These are phyloP conservation scores for Adelosebastes latens DNA, from an alignment of 2,797 vertebrate species.

Conservation along the genomic window DNA sequence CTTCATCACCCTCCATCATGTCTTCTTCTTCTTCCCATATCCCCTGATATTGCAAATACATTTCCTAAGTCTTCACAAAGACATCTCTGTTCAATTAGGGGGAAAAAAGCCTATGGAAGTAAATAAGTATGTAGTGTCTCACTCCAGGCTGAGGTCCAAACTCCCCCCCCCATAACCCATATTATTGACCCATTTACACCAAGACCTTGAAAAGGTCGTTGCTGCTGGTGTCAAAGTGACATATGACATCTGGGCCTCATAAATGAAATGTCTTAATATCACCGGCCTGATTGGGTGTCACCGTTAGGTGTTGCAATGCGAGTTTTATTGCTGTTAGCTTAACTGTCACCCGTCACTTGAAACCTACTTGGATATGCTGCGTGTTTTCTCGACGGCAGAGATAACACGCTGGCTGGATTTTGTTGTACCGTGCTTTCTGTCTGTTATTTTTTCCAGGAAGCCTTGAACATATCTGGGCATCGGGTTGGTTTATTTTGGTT, in stretches of 20 bases:
- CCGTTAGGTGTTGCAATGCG: constrained; percentile 32
- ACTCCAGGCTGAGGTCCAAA: neutral
- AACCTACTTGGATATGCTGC: constrained; percentile 21
- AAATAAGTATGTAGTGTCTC: neutral
- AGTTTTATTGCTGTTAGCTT: constrained; percentile 60
- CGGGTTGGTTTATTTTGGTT: constrained; percentile 66
- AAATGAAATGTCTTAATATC: constrained; percentile 48
- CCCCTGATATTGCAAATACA: neutral
- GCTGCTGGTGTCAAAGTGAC: constrained; percentile 31
- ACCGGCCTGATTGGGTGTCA: constrained; percentile 33
- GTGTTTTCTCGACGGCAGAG: constrained; percentile 22
- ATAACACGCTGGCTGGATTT: constrained; percentile 34
- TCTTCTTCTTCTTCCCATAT: neutral
- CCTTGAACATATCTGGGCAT: constrained; percentile 47
- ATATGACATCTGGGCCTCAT: constrained; percentile 29
- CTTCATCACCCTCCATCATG: neutral
- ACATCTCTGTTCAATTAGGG: neutral
- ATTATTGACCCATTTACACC: constrained; percentile 28
- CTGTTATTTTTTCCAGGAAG: constrained; percentile 39
- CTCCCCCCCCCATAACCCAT: neutral
- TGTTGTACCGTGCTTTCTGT: neutral
- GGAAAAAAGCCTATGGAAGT: neutral
- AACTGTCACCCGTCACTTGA: constrained; percentile 55
- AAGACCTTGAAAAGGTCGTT: constrained; percentile 10
- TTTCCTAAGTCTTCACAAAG: neutral